Evolutionary conservation across 2,797 vertebrate genomes (phyloP).

Genomic region (Acomys russatus): DNA sequence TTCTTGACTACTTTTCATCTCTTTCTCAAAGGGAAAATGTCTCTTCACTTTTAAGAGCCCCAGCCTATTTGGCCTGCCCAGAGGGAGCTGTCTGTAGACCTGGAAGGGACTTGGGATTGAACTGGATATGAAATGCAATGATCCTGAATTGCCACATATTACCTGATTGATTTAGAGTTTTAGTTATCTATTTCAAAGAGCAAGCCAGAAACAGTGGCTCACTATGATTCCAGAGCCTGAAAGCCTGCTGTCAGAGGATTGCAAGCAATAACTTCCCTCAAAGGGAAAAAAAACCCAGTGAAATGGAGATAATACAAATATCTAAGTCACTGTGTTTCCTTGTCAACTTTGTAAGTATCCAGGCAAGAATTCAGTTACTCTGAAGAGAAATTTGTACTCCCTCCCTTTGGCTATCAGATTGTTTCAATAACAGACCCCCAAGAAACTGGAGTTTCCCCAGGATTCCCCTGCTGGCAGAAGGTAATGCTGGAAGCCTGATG

Average conservation of each 20-base stretch:
- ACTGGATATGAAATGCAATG: not conserved
- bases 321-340: not conserved
- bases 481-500: not conserved
- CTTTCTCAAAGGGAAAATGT: not conserved
- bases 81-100: not conserved
- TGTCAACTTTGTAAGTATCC: not conserved
- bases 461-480: not conserved
- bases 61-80: not conserved
- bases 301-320: not conserved
- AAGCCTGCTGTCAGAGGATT: not conserved
- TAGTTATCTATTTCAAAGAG: not conserved
- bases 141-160: not conserved
- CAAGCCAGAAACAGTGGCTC: too few species aligned
- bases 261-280: not conserved
- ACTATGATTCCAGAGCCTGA: not conserved
- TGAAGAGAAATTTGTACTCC: not conserved
- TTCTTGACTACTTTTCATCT: constrained; percentile 34
- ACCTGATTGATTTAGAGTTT: not conserved
- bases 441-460: not conserved
- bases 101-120: not conserved
- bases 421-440: not conserved
- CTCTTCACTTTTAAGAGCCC: not conserved
- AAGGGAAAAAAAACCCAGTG: not conserved
- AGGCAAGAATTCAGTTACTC: not conserved
- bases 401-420: too few species aligned